A percentile compares a stretch with the other conserved stretches of the same genome.
Evolutionary conservation across 2,797 vertebrate genomes (phyloP).

Genomic region (Perodicticus potto): DNA sequence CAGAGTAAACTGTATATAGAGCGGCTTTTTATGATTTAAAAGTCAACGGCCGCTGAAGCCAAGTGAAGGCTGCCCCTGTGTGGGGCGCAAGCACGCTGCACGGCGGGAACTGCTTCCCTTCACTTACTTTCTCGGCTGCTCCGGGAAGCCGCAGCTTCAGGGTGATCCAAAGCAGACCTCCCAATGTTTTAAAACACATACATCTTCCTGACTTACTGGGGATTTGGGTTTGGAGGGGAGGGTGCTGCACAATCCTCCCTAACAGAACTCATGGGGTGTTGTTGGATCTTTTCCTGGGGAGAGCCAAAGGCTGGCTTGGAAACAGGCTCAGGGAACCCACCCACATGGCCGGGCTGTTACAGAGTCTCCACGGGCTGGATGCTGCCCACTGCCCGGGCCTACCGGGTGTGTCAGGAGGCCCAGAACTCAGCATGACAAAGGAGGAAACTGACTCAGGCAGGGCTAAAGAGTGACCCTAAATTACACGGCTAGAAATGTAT

Average conservation of each 20-base stretch:
- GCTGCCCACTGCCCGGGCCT: neutral
- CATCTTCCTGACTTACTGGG: slow-evolving; percentile 85
- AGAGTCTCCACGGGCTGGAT: neutral
- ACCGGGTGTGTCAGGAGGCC: neutral
- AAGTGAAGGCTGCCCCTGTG: slow-evolving; percentile 84
- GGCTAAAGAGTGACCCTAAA: neutral
- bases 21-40: slow-evolving; percentile 91
- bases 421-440: neutral
- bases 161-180: slow-evolving; percentile 89
- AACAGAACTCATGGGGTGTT: slow-evolving; percentile 75
- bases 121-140: slow-evolving; percentile 80
- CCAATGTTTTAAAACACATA: slow-evolving; percentile 85
- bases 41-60: slow-evolving; percentile 88
- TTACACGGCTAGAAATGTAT: neutral
- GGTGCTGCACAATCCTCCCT: slow-evolving; percentile 67
- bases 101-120: slow-evolving; percentile 83
- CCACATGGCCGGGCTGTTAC: neutral
- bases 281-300: slow-evolving; percentile 71
- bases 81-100: slow-evolving; percentile 79
- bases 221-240: slow-evolving; percentile 79
- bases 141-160: slow-evolving; percentile 84
- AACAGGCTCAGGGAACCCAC: slow-evolving; percentile 27
- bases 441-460: neutral
- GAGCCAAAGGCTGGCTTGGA: slow-evolving; percentile 56
- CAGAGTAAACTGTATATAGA: slow-evolving; percentile 87